These are phyloP conservation scores for Hirundo rustica DNA, from an alignment of 2,797 vertebrate species.

Conservation along the genomic window DNA sequence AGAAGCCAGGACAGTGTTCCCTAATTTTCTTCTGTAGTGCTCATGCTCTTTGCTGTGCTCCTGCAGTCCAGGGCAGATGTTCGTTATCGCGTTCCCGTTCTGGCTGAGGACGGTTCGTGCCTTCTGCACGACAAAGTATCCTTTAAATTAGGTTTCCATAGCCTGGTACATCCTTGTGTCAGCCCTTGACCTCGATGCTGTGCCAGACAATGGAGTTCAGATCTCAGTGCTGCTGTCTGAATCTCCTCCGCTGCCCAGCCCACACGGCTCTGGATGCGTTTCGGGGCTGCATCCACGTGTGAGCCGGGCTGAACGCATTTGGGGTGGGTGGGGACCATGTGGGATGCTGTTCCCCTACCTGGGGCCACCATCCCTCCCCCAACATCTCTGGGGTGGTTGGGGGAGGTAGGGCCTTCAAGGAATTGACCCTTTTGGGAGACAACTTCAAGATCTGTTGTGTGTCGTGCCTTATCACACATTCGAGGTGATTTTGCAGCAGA, in stretches of 20 bases:
- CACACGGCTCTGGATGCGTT: fast-evolving
- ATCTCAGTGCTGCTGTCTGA: neutral
- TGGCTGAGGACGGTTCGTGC: fast-evolving
- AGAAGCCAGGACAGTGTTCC: neutral
- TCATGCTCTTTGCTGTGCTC: neutral
- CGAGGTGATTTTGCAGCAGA: fast-evolving
- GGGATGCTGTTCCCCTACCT: neutral
- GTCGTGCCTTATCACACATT: fast-evolving
- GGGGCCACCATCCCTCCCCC: neutral
- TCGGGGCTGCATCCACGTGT: neutral
- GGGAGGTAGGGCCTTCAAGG: neutral
- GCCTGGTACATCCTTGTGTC: neutral
- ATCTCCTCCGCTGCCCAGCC: neutral
- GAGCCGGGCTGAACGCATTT: neutral
- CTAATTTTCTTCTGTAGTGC: neutral
- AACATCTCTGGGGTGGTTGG: neutral
- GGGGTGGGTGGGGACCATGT: fast-evolving
- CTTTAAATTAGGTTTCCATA: neutral
- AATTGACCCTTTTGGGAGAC: neutral
- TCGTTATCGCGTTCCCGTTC: fast-evolving
- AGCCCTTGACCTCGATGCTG: neutral
- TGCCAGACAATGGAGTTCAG: neutral
- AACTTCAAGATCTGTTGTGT: fast-evolving
- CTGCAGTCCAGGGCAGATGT: neutral
- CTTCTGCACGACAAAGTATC: neutral